Evolutionary conservation across 2,113 vertebrate species (phyloP), one percentile per base, ranked within the genome.

Genomic region (Corythaeola cristata): DNA sequence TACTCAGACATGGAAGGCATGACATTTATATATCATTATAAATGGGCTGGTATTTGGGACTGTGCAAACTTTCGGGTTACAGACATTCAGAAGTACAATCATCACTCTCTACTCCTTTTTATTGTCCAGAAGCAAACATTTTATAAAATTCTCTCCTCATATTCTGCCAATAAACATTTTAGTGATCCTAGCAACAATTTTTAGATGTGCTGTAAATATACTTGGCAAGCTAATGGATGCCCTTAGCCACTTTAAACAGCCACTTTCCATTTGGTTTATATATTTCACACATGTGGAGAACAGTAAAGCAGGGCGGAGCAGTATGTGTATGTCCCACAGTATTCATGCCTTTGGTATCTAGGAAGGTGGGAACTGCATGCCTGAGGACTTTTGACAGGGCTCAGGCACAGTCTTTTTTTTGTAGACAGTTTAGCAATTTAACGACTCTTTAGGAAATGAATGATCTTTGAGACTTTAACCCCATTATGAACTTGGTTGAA

Each of bases 161-260:
- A 95, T 89, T 92, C 84, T 91, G 84, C 81, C 77, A 91, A 80
- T 88, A 97, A 95, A 95, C 67, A 88, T 93, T 93, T 89, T 73
- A 89, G 62, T 89, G 85, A 89, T 88, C 84, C 74, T 89, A 95
- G 77, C 84, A 97, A 80, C 77, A 71, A 55, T 60, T 81, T 95
- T 92, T 79, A 89, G 58, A 66, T 76, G 62, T 63, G 41, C 24
- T 69, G 67, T 88, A 95, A 93, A 92, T 94, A 91, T 27, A 85
- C 32, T 89, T 82, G 83, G 79, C 72, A 88, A 91, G 77, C 1
- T 63, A 67, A 63, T 35, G 35, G 58, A 53, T 92, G 69, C 62
- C 81, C 71, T 69, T 55, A 78, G 59, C 66, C 71, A 86, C 73
- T 93, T 95, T 82, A 87, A 95, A 91, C 52, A 92, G 35, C 17